Conservation (phyloP, 1,140 invertebrate genomes). For the Drosophila tsacasi region DNA sequence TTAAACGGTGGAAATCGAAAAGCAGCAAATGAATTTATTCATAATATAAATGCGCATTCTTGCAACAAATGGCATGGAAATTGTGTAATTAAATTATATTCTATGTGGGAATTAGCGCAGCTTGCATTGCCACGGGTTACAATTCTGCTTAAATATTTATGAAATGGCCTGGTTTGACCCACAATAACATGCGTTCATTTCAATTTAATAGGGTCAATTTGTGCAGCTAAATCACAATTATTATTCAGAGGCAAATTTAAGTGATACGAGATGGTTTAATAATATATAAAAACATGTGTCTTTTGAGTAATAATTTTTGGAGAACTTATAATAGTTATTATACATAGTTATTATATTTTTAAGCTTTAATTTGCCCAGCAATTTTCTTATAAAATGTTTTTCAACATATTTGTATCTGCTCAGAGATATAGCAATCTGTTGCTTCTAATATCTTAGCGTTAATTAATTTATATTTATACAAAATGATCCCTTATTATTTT, state of each 20-base stretch:
- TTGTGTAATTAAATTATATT: slow-evolving; percentile 40
- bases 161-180: background rate
- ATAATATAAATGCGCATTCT: slow-evolving; percentile 27
- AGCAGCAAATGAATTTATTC: slow-evolving; percentile 14
- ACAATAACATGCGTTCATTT: background rate
- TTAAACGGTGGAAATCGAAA: slow-evolving; percentile 32
- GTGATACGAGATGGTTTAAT: background rate
- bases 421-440: too few relatives aligned
- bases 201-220: slow-evolving; percentile 9
- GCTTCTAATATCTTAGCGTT: too few relatives aligned
- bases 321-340: too few relatives aligned
- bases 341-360: background rate
- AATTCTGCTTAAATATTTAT: slow-evolving; percentile 2
- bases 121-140: background rate
- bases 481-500: background rate
- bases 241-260: background rate
- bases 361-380: too few relatives aligned
- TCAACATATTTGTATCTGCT: too few relatives aligned
- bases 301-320: background rate
- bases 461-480: too few relatives aligned
- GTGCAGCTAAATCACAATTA: background rate
- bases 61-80: slow-evolving; percentile 24
- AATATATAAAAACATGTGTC: background rate
- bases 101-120: slow-evolving; percentile 30
- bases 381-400: too few relatives aligned